Percentiles rank a stretch among this genome's conserved stretches.
Conservation (phyloP, 1,140 invertebrate species). For the Plectrocnemia conspersa region DNA sequence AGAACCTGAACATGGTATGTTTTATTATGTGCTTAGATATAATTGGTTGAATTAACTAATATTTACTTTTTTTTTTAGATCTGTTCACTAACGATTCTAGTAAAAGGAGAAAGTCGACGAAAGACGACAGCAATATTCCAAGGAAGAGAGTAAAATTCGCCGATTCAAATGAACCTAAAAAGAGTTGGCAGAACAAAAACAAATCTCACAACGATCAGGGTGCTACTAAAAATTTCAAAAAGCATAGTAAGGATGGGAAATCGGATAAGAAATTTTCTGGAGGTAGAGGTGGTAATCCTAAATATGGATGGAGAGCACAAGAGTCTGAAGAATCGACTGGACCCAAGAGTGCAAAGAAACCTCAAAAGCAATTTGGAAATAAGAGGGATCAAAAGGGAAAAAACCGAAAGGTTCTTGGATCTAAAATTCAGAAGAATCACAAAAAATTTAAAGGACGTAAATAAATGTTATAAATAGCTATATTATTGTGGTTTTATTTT, state of each 20-base stretch:
- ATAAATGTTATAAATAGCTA: no score
- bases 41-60: neutral
- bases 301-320: constrained; percentile 34
- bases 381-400: no score
- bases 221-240: constrained; percentile 36
- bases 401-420: no score
- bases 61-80: constrained; percentile 39
- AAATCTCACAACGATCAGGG: constrained; percentile 38
- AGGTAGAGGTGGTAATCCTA: constrained; percentile 34
- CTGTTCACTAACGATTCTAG: constrained; percentile 36
- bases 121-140: neutral
- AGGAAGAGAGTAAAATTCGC: constrained; percentile 7
- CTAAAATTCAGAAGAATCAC: no score
- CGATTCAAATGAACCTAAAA: constrained; percentile 20
- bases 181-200: constrained; percentile 39
- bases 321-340: neutral
- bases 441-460: no score
- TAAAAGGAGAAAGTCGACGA: constrained; percentile 1
- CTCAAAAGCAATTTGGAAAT: no score
- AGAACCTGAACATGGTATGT: constrained; percentile 73
- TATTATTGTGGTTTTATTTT: no score
- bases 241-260: constrained; percentile 30
- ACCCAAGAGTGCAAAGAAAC: constrained; percentile 13
- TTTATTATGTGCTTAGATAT: no score
- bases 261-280: constrained; percentile 18